Conservation (phyloP, 1,140 invertebrate species). For the Polyergus mexicanus region DNA sequence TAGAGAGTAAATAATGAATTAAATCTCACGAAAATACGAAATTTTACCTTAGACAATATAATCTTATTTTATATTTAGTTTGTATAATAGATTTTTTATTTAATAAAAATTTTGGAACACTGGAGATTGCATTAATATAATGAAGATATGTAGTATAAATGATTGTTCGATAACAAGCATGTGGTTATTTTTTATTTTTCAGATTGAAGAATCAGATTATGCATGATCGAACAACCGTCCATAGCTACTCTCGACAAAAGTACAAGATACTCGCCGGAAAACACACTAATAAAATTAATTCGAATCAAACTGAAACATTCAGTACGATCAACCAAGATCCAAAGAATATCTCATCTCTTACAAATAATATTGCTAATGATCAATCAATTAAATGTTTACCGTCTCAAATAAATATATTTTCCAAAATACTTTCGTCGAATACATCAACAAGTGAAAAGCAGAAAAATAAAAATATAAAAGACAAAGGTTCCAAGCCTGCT, state of each 20-base stretch:
- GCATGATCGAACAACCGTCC: background rate
- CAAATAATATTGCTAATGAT: slow-evolving; percentile 10
- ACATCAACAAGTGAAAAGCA: background rate
- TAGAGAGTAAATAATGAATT: no score
- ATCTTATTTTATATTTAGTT: no score
- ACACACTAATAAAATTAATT: background rate
- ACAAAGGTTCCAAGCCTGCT: background rate
- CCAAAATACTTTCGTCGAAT: background rate
- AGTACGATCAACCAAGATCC: background rate
- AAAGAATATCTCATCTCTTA: background rate
- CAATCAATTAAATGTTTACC: background rate
- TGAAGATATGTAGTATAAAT: background rate
- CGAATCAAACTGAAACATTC: background rate
- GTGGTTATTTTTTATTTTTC: slow-evolving; percentile 17
- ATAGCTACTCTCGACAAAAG: background rate
- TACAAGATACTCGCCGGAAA: slow-evolving; percentile 23
- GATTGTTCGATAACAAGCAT: background rate
- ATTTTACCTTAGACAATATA: no score
- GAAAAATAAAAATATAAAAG: background rate
- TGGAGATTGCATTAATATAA: background rate
- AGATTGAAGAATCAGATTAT: slow-evolving; percentile 12
- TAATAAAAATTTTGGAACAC: no score
- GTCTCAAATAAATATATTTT: background rate
- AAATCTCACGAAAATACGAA: no score
- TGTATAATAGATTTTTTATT: no score